phyloP scores from a whole-genome alignment of 2,113 vertebrate species.

The Circaetus gallicus region DNA sequence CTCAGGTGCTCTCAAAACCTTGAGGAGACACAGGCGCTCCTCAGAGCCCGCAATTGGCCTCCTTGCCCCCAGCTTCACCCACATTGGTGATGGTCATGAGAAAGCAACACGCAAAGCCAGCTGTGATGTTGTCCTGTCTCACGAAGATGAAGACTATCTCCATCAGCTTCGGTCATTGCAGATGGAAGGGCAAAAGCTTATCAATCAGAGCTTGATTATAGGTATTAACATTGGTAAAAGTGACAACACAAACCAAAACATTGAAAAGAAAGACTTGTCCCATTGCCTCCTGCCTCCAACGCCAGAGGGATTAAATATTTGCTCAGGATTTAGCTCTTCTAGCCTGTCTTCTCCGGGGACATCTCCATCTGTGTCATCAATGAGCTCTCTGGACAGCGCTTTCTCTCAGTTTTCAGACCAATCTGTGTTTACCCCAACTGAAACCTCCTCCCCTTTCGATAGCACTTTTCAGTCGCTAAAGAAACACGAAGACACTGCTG shows the following conservation, averaged over 20 bases:
- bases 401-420: slow-evolving; percentile 91
- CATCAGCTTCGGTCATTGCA: slow-evolving; percentile 74
- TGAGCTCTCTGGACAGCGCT: slow-evolving; percentile 88
- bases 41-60: slow-evolving; percentile 81
- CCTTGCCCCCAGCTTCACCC: slow-evolving; percentile 17
- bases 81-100: slow-evolving; percentile 2
- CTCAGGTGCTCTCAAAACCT: slow-evolving; percentile 37
- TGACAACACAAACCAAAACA: slow-evolving; percentile 8
- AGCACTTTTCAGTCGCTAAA: slow-evolving; percentile 58
- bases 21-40: slow-evolving; percentile 77
- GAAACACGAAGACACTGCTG: slow-evolving; percentile 38
- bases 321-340: slow-evolving; percentile 82
- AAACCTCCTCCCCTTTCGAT: slow-evolving; percentile 69
- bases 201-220: slow-evolving; percentile 68
- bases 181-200: slow-evolving; percentile 78
- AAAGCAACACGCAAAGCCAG: slow-evolving; percentile 77
- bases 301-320: slow-evolving; percentile 72
- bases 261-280: slow-evolving; percentile 66
- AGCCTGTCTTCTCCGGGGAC: slow-evolving; percentile 88
- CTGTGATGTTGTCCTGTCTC: slow-evolving; percentile 78
- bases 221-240: slow-evolving; percentile 71
- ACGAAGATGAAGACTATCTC: slow-evolving; percentile 74
- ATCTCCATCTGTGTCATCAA: slow-evolving; percentile 84
- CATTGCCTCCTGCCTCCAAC: slow-evolving; percentile 73
- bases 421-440: slow-evolving; percentile 71